Conservation (phyloP, 1,140 invertebrate genomes). For the Steinernema feltiae region DNA sequence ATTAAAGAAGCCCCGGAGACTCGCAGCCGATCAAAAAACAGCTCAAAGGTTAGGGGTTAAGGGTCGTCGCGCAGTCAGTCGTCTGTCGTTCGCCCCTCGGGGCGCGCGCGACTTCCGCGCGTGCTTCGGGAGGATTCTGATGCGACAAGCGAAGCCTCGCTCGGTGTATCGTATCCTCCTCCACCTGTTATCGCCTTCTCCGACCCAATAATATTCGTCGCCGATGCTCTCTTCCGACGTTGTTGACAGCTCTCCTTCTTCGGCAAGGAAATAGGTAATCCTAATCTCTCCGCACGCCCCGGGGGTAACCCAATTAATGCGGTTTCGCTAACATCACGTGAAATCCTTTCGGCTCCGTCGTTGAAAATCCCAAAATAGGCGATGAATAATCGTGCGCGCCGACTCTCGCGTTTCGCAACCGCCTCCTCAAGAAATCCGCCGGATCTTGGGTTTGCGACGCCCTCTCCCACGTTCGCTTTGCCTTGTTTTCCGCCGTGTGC, state of each 20-base stretch:
- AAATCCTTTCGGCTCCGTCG: not conserved
- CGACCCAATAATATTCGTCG: not conserved
- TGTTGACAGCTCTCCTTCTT: not conserved
- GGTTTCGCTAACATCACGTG: conserved; percentile 15
- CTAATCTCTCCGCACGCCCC: conserved; percentile 5
- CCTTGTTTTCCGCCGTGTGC: not conserved
- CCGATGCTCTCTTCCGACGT: not conserved
- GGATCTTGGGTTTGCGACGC: not conserved
- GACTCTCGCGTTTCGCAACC: not conserved
- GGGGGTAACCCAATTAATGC: not conserved
- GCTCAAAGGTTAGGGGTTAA: too few species aligned
- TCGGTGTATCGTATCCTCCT: too few species aligned
- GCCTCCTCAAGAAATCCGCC: not conserved
- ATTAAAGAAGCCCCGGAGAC: not conserved
- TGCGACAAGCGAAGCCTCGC: too few species aligned
- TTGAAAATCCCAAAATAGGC: not conserved
- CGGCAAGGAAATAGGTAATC: conserved; percentile 9
- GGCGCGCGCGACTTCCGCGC: not conserved
- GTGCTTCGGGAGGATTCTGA: too few species aligned
- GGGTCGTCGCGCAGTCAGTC: too few species aligned
- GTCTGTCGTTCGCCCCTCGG: not conserved
- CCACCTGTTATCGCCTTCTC: not conserved
- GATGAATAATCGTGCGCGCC: not conserved
- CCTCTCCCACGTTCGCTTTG: not conserved
- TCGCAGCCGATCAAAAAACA: not conserved